Evolutionary conservation across 2,113 vertebrate species (phyloP), one percentile per base, ranked within the genome.

Genomic region (Taurulus bubalis): DNA sequence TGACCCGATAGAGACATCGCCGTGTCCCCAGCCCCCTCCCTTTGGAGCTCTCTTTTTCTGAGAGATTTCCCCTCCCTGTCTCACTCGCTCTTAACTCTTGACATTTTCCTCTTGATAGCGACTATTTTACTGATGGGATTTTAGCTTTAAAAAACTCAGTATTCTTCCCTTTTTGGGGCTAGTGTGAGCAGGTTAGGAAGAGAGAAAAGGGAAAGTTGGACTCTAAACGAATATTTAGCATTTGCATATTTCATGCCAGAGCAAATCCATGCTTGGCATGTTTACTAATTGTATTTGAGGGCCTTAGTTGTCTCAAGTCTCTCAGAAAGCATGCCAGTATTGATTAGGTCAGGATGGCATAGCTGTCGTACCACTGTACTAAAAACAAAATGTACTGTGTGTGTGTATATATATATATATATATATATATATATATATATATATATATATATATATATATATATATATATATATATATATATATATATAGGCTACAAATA

Each of bases 1-100:
- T 75, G 72, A 77, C 79, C 79, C 63, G 42, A 84, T 78, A 77
- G 77, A 62, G 69, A 60, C 86, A 81, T 68, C 36, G 74, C 56
- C 28, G 36, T 74, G 38, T 53, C 62, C 78, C 56, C 34, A 45
- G 34, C 75, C 76, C 66, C 67, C 75, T 8, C 14, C 51, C 51
- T 26, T n/a, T 38, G 20, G 24, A 75, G 64, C 58, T 26, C 7
- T 66, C 32, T 59, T 3, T 78, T 53, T 32, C 18, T 32, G 71
- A 56, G 47, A 71, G 18, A 82, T 68, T 69, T 59, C 26, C 56
- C 47, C 28, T 56, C 32, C 60, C n/a, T 16, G 8, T 74, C 55
- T 9, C 15, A 53, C 47, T 69, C 1, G 8, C 49, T 64, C 38
- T 74, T 40, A 74, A 75, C 72, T 55, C 59, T 62, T 47, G 55